Evolutionary conservation across 2,113 vertebrate species (phyloP), one percentile per base, ranked within the genome.

Genomic region (Mormyrus lacerda): DNA sequence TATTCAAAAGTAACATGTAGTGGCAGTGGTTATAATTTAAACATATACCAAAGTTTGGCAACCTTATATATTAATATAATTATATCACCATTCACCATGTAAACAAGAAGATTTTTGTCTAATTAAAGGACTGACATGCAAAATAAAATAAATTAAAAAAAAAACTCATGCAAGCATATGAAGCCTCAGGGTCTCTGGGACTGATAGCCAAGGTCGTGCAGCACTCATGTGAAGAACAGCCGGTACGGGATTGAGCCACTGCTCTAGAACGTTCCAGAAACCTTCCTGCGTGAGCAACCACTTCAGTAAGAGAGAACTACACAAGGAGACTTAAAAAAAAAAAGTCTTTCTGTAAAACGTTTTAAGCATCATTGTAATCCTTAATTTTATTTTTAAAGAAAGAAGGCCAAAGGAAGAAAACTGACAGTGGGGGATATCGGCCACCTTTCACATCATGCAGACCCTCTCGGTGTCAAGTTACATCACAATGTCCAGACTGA

Each of bases 21-120:
- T 97, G 96, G 96, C 97, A 95, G 95, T 94, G 90, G 94, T 95
- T 89, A 93, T 96, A 96, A 89, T 92, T 91, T 96, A 90, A 97
- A 97, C 96, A 97, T 97, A 96, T 96, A 97, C 96, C 96, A 96
- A 97, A 97, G 94, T 98, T 98, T 98, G 97, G 97, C 97, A 97
- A 97, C 96, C 95, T 96, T 94, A 94, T 93, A 91, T 91, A 91
- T 89, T 88, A 87, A 94, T 95, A 96, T 95, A 92, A 91, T 94
- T 96, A 97, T 96, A 96, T 96, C 96, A 97, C 96, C 95, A 96
- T 97, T 97, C 94, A 97, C 82, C 91, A 93, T 97, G 97, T 98
- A 98, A 98, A 98, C 97, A 97, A 97, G 96, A 97, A 95, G 95
- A 97, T 95, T 96, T 88, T 94, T 21, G 31, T 53, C 15, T 35